A percentile compares a stretch with the other conserved stretches of the same genome.
Evolutionary conservation across 2,113 vertebrate species (phyloP).

Genomic region (Pterocles burchelli): DNA sequence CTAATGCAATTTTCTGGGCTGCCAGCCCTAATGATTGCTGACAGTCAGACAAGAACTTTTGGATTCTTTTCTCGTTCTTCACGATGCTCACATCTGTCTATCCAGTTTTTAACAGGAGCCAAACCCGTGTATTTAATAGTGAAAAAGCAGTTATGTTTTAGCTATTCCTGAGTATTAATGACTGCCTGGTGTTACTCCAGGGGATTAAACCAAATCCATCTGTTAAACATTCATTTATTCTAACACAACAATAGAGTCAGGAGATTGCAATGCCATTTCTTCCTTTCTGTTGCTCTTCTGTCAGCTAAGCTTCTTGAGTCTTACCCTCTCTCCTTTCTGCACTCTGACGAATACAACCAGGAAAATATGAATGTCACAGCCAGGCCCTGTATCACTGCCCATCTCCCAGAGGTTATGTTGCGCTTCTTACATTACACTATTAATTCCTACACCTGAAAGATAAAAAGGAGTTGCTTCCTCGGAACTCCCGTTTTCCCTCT

Average conservation of each 20-base stretch:
- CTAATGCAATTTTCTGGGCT: background rate
- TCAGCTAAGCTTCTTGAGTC: background rate
- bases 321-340: background rate
- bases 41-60: background rate
- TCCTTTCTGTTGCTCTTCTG: background rate
- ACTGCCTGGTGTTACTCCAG: background rate
- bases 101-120: background rate
- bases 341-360: background rate
- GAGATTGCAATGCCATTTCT: background rate
- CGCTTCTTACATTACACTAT: background rate
- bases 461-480: background rate
- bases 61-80: background rate
- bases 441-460: background rate
- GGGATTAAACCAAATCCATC: background rate
- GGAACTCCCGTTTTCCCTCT: background rate
- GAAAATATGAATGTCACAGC: background rate
- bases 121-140: background rate
- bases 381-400: background rate
- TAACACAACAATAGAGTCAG: background rate
- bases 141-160: background rate
- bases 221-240: background rate
- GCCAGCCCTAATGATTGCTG: background rate
- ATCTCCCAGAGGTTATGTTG: background rate
- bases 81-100: background rate
- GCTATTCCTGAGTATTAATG: background rate